Conservation (phyloP, 2,888 invertebrate species). For the Nysson spinosus region DNA sequence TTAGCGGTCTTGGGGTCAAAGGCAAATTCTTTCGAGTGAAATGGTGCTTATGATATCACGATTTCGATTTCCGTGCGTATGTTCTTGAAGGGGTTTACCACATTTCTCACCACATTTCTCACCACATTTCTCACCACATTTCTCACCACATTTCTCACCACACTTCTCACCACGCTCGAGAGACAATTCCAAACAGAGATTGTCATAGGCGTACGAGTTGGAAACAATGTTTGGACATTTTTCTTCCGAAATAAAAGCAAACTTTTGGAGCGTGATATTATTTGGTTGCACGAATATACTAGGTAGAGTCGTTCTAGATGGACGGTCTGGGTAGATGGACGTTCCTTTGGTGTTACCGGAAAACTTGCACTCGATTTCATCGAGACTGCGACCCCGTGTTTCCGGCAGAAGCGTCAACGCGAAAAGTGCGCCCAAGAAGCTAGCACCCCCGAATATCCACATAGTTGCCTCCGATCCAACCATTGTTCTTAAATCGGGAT, state of each 20-base stretch:
- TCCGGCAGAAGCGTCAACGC: constrained; percentile 83
- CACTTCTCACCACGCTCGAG: constrained; percentile 44
- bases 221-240: constrained; percentile 52
- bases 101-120: constrained; percentile 30
- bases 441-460: constrained; percentile 82
- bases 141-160: constrained; percentile 15
- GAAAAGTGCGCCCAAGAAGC: constrained; percentile 82
- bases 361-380: constrained; percentile 84
- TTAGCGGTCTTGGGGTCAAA: constrained; percentile 24
- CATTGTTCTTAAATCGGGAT: constrained; percentile 81
- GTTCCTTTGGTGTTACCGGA: constrained; percentile 72
- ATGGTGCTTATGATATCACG: constrained; percentile 33
- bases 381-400: constrained; percentile 83
- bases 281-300: constrained; percentile 35
- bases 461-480: constrained; percentile 83
- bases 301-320: too few species aligned
- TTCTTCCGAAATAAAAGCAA: constrained; percentile 63
- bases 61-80: constrained; percentile 4
- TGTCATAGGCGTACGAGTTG: constrained; percentile 65
- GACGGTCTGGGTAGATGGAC: neutral
- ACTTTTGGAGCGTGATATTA: constrained; percentile 62
- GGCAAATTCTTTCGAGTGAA: constrained; percentile 53
- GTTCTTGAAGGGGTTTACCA: too few species aligned
- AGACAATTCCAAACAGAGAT: constrained; percentile 63
- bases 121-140: constrained; percentile 30